Base-by-base conservation (phyloP, 30 jellyfish, hydroid and myxozoan species). In the Phacellophora camtschatica region DNA sequence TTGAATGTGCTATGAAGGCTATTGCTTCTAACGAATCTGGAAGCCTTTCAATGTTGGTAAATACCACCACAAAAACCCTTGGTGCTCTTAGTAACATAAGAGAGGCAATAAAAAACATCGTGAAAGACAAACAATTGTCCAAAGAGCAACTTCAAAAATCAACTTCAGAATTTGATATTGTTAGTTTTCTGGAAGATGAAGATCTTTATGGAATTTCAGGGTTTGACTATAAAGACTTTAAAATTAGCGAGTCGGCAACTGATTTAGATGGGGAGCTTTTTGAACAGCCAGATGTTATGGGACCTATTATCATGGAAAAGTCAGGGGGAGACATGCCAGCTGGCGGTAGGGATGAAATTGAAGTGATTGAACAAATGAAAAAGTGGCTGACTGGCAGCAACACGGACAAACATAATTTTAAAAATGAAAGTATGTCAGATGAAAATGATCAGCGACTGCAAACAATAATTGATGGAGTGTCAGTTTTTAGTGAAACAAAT, bases 1-100 rank as follows among this genome's bases (percentile, higher is more conserved):
- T 80, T 36, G 80, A 80, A 28, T 19, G 69, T 16, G 77, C 69
- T 10, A 80, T 5, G 55, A 71, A 56, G 66, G 43, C 33, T 11
- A 36, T 80, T 2, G 12, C 18, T 22, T 56, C 15, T 3, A 48
- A 49, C 66, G 34, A 35, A 20, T 16, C 22, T 2, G 30, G 13
- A 3, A 32, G 24, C 23, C 5, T 80, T 20, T 16, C 66, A 10
- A 53, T 37, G 23, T 50, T 80, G 23, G 91, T 35, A 4, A 35
- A 43, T 39, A 77, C 43, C 34, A 84, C 81, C 3, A 37, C 59
- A 3, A 24, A 34, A 42, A 53, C 30, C 24, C 68, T 58, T 39
- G 23, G 27, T 6, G 77, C 62, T 13, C 23, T 64, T n/a, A 71
- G 53, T 11, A 63, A 13, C 2, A 66, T 37, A 22, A 66, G 63